These are phyloP conservation scores for Papilio helenus DNA, from an alignment of 1,140 invertebrate genomes.

Conservation along the genomic window DNA sequence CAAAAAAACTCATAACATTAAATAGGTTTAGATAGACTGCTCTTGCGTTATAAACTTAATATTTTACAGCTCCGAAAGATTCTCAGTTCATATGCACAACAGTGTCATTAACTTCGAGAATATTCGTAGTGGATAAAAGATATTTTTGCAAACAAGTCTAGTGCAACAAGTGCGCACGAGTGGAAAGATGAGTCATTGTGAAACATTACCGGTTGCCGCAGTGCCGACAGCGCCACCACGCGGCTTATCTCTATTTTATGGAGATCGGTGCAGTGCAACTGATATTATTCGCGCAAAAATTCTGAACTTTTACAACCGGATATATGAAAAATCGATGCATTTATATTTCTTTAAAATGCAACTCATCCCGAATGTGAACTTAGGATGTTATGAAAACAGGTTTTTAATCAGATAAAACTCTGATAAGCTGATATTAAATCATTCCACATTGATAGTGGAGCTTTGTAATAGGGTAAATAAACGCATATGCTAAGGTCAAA, in stretches of 20 bases:
- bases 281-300: conserved; percentile 19
- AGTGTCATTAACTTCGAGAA: neutral
- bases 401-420: neutral
- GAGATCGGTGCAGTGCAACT: neutral
- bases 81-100: neutral
- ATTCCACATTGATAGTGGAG: neutral
- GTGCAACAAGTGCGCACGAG: conserved; percentile 7
- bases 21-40: neutral
- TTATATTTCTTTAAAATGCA: neutral
- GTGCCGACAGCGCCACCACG: neutral
- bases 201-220: conserved; percentile 4
- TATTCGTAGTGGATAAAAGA: conserved; percentile 10
- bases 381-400: neutral
- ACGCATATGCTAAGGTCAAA: conserved; percentile 29
- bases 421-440: conserved; percentile 2
- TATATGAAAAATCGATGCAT: neutral
- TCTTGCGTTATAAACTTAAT: neutral
- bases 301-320: neutral
- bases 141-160: conserved; percentile 22
- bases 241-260: neutral
- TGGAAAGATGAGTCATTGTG: conserved; percentile 20
- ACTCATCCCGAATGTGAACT: neutral
- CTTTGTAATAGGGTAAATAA: neutral
- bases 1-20: no score
- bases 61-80: neutral